Evolutionary conservation across 2,113 vertebrate genomes (phyloP).

Genomic region (Apodemus speciosus): DNA sequence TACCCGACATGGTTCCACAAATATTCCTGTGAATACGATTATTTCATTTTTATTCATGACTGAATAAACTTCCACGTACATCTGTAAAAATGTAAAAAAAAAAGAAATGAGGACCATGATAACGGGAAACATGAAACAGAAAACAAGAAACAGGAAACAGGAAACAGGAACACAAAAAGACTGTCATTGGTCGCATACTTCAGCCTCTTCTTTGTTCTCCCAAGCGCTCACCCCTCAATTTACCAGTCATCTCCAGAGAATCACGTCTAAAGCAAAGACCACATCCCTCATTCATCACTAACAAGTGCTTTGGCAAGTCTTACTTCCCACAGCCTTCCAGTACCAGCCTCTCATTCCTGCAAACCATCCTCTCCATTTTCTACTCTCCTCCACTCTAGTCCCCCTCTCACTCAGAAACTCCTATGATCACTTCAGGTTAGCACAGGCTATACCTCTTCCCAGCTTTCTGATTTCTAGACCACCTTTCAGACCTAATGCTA

Average conservation of each 20-base stretch:
- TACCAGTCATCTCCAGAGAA: background rate
- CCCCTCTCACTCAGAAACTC: background rate
- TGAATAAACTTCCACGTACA: background rate
- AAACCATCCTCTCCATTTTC: background rate
- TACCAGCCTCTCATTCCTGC: background rate
- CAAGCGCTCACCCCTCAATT: background rate
- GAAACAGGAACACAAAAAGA: background rate
- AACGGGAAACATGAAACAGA: too few relatives aligned
- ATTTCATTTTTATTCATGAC: background rate
- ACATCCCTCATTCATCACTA: background rate
- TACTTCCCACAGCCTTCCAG: background rate
- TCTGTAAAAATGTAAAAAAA: background rate
- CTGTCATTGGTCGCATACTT: too few relatives aligned
- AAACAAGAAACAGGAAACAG: too few relatives aligned
- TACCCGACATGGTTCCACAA: background rate
- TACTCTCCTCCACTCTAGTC: background rate
- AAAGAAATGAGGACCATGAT: background rate
- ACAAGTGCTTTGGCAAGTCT: too few relatives aligned
- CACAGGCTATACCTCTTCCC: background rate
- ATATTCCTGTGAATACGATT: background rate
- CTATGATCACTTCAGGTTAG: background rate
- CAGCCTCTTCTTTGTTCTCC: background rate
- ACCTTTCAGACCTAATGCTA: background rate
- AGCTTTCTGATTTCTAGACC: background rate
- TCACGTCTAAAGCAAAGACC: background rate